Conservation (phyloP, 2,888 invertebrate genomes). For the Hipparchia sbordonii region DNA sequence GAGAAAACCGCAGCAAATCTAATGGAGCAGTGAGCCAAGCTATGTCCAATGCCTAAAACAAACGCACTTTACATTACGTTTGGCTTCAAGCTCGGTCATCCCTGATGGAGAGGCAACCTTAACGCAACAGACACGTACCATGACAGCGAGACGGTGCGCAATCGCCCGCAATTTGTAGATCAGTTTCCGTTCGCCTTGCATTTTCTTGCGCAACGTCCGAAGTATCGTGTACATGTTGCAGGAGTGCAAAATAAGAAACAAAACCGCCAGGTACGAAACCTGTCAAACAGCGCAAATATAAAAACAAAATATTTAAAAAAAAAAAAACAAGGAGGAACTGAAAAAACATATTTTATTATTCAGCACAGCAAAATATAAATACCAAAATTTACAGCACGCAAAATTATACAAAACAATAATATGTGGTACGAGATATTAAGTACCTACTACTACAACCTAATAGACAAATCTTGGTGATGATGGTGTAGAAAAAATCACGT, state of each 20-base stretch:
- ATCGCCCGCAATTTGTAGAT: slow-evolving; percentile 83
- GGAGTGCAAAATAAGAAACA: slow-evolving; percentile 93
- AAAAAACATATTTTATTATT: slow-evolving; percentile 22
- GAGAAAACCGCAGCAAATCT: no score
- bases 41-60: no score
- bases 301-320: slow-evolving; percentile 50
- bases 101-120: background rate
- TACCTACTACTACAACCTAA: slow-evolving; percentile 13
- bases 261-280: slow-evolving; percentile 90
- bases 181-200: slow-evolving; percentile 81
- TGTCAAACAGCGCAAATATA: slow-evolving; percentile 71
- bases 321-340: slow-evolving; percentile 39
- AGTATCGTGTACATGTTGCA: slow-evolving; percentile 95
- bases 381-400: slow-evolving; percentile 17
- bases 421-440: slow-evolving; percentile 28
- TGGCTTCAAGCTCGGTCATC: background rate
- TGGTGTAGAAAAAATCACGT: background rate
- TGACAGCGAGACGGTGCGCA: slow-evolving; percentile 73
- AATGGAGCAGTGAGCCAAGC: no score
- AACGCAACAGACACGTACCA: slow-evolving; percentile 63
- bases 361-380: slow-evolving; percentile 30
- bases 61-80: background rate
- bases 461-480: slow-evolving; percentile 12
- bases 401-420: slow-evolving; percentile 20
- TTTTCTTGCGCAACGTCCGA: slow-evolving; percentile 94